Base-by-base conservation (phyloP, 35 echinoderm and acorn worm species). In the Holothuria glaberrima region DNA sequence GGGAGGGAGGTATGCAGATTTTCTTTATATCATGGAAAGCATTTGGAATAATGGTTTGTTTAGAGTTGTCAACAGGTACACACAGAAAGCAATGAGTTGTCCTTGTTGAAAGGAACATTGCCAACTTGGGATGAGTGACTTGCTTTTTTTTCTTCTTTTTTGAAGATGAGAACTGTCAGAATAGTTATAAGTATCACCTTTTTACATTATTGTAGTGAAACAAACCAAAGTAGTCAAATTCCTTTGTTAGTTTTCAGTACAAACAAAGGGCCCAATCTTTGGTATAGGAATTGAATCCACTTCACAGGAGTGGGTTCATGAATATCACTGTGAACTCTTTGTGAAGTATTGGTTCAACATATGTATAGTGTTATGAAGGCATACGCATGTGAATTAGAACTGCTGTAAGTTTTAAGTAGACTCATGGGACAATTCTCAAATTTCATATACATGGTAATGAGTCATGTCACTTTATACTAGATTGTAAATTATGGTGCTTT, bases 181-280 rank as follows among this genome's bases (percentile, higher is more conserved):
- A 41, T 41, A 41, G 36, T 41, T n/a, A n/a, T n/a, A n/a, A n/a
- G n/a, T n/a, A n/a, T n/a, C n/a, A n/a, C n/a, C n/a, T n/a, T n/a
- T n/a, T n/a, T 29, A 29, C 14, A 21, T 33, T 9, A 69, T 25
- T 29, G 66, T 21, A 26, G 9, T 69, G 66, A 33, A 69, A 12
- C 10, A n/a, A 84, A 84, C 80, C 80, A 84, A 60, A 61, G 80
- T 61, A 60, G 80, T 84, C 80, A 84, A 84, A 84, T 84, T 84
- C 80, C 80, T 84, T 63, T 62, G 80, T 30, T 32, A 63, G 57
- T 41, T 33, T 22, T 30, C 24, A 84, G 36, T 84, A 56, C 57
- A 28, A 32, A 38, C 57, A 84, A 84, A 84, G 80, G 57, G 80
- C 80, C 80, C 57, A 84, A 61, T 84, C 80, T 84, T 84, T 84